Evolutionary conservation across 2,797 vertebrate genomes (phyloP), one percentile per base, ranked within the genome.

Genomic region (Cuculus canorus): DNA sequence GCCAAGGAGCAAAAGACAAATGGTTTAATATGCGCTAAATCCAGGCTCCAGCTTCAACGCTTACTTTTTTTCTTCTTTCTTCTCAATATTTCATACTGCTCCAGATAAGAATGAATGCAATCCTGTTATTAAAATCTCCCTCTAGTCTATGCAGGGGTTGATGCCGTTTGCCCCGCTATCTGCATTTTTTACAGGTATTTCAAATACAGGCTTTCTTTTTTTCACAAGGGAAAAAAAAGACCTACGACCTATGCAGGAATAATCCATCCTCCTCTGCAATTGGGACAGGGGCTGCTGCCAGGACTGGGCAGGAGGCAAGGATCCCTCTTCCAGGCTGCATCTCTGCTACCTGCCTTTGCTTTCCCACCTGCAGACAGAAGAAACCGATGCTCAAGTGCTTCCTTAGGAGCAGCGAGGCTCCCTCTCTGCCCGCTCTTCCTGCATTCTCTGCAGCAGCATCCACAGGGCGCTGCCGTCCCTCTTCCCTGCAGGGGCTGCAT

Each of bases 161-260:
- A 21, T 8, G 35, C 1, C 4, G 30, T 35, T 78, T 86, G 93
- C 82, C 90, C 86, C 5, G 18, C 80, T 88, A 92, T 90, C 94
- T 91, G 89, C 79, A 45, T 93, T 90, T 90, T 92, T 86, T 86
- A 90, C 86, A 95, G 85, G 39, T 64, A 52, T 77, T 90, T 95
- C 79, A 82, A 82, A 94, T 13, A 80, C 41, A 35, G 47, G 17
- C 75, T 90, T 4, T 33, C 66, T 48, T 86, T 48, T 86, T 90
- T 86, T 87, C 59, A 33, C 19, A 0, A 4, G 70, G 52, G 90
- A 92, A 89, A 87, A 89, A 87, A 23, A 22, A n/a, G 61, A 37
- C 17, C 72, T 7, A 17, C 1, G 24, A 5, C 27, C 89, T 56
- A 78, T 61, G 57, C 37, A 18, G 69, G 61, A 90, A 65, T 79